phyloP scores from a whole-genome alignment of 92 coral and sea anemone species.

The Diadumene lineata region DNA sequence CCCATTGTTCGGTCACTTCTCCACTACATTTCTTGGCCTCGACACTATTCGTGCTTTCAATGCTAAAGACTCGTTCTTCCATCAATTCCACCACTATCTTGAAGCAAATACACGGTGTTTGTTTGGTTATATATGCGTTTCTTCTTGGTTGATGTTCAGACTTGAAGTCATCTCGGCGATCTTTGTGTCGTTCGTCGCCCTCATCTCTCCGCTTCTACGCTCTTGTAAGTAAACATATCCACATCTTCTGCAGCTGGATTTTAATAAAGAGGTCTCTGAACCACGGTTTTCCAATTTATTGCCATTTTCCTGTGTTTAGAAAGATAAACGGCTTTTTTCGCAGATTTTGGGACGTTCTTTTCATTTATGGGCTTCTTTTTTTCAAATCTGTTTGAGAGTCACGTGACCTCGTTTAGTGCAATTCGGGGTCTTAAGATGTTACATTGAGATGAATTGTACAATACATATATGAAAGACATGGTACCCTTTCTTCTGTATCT shows the following conservation, averaged over 20 bases:
- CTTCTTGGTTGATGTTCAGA: conserved; percentile 50
- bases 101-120: conserved; percentile 37
- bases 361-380: not conserved
- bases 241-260: too few relatives aligned
- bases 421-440: too few relatives aligned
- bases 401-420: too few relatives aligned
- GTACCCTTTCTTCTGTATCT: not conserved
- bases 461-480: too few relatives aligned
- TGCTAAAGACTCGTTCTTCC: conserved; percentile 35
- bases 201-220: conserved; percentile 30
- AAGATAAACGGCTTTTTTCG: too few relatives aligned
- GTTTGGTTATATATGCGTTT: conserved; percentile 38
- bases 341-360: too few relatives aligned
- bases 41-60: conserved; percentile 47
- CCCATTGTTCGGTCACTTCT: conserved; percentile 42
- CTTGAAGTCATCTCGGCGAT: conserved; percentile 35
- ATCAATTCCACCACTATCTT: conserved; percentile 42
- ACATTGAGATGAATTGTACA: too few relatives aligned
- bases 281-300: too few relatives aligned
- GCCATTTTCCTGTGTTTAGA: too few relatives aligned
- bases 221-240: conserved; percentile 37
- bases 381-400: not conserved
- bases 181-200: conserved; percentile 37
- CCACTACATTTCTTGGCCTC: conserved; percentile 35
- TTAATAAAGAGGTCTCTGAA: too few relatives aligned